Evolutionary conservation across 2,113 vertebrate genomes (phyloP), one percentile per base, ranked within the genome.

Genomic region (Narcine bancroftii): DNA sequence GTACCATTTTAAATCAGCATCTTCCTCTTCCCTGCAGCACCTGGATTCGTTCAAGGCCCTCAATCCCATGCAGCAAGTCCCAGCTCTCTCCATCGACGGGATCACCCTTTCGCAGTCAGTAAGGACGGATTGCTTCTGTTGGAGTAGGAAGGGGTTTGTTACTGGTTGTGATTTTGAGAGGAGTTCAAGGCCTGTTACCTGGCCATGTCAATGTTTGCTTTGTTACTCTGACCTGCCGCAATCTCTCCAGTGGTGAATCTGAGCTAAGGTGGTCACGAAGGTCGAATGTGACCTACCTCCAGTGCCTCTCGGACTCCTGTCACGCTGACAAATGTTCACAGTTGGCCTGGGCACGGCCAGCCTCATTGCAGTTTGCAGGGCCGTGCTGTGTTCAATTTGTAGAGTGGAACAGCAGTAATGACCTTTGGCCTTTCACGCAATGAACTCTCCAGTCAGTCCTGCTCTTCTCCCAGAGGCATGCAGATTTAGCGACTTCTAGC

Each of bases 51-150:
- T 96, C 95, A 96, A 96, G 95, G 66, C 93, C 60, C n/a, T 98
- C 92, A 99, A 99, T 94, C 98, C 99, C 92, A 99, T 99, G 98
- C 96, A 96, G 93, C 98, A 99, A 96, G 98, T 99, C 33, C 98
- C 99, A 92, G 94, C 95, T 76, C 94, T 99, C 93, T 96, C 96
- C 95, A 99, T 99, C 10, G 98, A 99, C 94, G 98, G 97, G 45
- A 93, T 97, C 94, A 97, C 93, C 75, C 94, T 99, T 29, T 95
- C 95, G 93, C 98, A 99, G 93, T 99, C 99, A 0, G 99, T 99
- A 94, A 98, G 97, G 24, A 19, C 50, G 6, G 50, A 1, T 85
- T 56, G 33, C 11, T 75, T 56, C n/a, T 85, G 13, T 81, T 50
- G 26, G 45, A 29, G 53, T 29, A 60, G 33, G 17, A 26, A n/a